A percentile compares a stretch with the other conserved stretches of the same genome.
Evolutionary conservation across 2,888 invertebrate genomes (phyloP).

Genomic region (Phengaris alcon): DNA sequence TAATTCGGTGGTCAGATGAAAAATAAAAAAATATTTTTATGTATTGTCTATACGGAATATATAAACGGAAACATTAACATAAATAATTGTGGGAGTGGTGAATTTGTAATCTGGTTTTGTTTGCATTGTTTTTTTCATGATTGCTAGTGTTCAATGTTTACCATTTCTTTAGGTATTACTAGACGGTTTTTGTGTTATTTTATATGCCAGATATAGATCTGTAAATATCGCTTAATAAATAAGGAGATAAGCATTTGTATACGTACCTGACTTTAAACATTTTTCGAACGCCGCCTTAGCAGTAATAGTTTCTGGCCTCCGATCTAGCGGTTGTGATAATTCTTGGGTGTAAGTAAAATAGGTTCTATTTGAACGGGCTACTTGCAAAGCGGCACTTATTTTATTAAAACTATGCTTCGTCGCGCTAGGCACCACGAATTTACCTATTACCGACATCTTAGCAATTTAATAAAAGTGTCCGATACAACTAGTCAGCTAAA

Average conservation of each 20-base stretch:
- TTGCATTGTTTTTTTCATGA: neutral
- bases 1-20: neutral
- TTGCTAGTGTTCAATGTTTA: neutral
- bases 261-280: constrained; percentile 88
- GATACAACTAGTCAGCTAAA: neutral
- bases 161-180: neutral
- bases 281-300: constrained; percentile 88
- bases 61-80: neutral
- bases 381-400: constrained; percentile 56
- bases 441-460: constrained; percentile 63
- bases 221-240: neutral
- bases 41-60: neutral
- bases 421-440: constrained; percentile 57
- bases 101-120: neutral
- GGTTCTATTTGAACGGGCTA: constrained; percentile 67
- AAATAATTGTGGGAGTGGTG: neutral
- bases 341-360: constrained; percentile 90
- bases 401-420: constrained; percentile 58
- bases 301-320: constrained; percentile 84
- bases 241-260: constrained; percentile 17
- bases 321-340: constrained; percentile 87
- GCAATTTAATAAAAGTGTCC: neutral
- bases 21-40: neutral
- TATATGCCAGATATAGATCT: neutral
- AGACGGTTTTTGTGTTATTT: neutral